phyloP scores from a whole-genome alignment of 1,140 invertebrate species.

The Cephus cinctus region DNA sequence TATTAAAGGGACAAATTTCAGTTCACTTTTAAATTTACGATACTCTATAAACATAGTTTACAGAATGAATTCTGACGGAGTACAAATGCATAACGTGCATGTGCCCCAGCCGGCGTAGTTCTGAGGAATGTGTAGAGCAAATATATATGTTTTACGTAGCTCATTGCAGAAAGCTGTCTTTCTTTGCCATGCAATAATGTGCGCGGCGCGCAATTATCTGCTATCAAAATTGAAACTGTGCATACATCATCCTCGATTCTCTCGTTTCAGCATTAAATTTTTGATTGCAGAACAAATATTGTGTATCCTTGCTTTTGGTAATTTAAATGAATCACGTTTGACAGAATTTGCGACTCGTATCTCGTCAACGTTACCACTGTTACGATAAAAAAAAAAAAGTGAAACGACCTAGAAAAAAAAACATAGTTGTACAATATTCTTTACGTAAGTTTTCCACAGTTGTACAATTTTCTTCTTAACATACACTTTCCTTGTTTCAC shows the following conservation, averaged over 20 bases:
- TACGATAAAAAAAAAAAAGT: no score
- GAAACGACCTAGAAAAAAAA: no score
- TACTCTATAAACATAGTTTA: no score
- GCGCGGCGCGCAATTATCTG: slow-evolving; percentile 32
- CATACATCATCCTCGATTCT: background rate
- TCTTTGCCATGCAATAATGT: slow-evolving; percentile 29
- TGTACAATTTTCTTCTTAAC: background rate
- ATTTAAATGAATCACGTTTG: slow-evolving; percentile 1
- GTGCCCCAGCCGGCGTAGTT: slow-evolving; percentile 30
- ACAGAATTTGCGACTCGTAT: background rate
- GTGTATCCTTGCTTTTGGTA: slow-evolving; percentile 4
- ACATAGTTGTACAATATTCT: no score
- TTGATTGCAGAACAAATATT: slow-evolving; percentile 19
- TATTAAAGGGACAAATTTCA: no score
- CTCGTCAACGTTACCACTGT: no score
- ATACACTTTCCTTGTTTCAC: background rate
- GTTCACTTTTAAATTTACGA: no score
- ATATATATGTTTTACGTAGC: slow-evolving; percentile 17
- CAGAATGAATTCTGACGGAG: slow-evolving; percentile 3
- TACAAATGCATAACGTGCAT: slow-evolving; percentile 20
- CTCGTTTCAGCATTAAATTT: slow-evolving; percentile 13
- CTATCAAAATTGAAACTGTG: slow-evolving; percentile 17
- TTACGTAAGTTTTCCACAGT: no score
- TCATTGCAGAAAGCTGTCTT: slow-evolving; percentile 43
- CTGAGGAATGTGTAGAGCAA: slow-evolving; percentile 43